Evolutionary conservation across 2,113 vertebrate species (phyloP).

Genomic region (Glareola pratincola): DNA sequence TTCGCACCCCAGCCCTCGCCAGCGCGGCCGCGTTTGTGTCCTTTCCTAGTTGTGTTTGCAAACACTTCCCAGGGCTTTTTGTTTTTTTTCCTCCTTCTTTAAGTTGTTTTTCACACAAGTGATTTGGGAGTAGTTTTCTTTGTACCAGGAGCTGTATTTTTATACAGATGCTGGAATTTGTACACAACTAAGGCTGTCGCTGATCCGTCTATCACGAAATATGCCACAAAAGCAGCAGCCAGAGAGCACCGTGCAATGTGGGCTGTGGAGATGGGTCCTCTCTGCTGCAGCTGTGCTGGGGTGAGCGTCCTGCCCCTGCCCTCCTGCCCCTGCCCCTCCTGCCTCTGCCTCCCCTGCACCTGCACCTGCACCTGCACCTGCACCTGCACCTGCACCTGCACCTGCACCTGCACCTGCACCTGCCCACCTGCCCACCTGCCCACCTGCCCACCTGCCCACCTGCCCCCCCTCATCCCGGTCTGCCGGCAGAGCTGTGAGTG

Average conservation of each 20-base stretch:
- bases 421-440: too few relatives aligned
- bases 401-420: too few relatives aligned
- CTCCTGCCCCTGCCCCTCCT: not conserved
- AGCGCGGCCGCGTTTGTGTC: fast-evolving
- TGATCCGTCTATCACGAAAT: not conserved
- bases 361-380: too few relatives aligned
- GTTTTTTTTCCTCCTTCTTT: too few relatives aligned
- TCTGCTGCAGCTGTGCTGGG: not conserved
- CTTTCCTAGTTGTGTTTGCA: not conserved
- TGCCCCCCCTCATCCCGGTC: fast-evolving
- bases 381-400: too few relatives aligned
- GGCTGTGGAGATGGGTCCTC: fast-evolving
- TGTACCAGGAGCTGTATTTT: not conserved
- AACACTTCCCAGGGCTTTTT: not conserved
- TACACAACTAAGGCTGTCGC: not conserved
- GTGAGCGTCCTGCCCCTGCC: not conserved
- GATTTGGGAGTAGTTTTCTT: not conserved
- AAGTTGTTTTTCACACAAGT: not conserved
- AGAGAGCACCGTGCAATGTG: fast-evolving
- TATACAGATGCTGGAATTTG: fast-evolving
- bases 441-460: too few relatives aligned
- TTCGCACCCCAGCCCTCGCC: not conserved
- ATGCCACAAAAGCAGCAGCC: not conserved
- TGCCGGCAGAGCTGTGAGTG: fast-evolving
- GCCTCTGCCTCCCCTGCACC: too few relatives aligned